These are phyloP conservation scores for Speoplatyrhinus poulsoni DNA, from an alignment of 2,113 vertebrate species.

Conservation along the genomic window DNA sequence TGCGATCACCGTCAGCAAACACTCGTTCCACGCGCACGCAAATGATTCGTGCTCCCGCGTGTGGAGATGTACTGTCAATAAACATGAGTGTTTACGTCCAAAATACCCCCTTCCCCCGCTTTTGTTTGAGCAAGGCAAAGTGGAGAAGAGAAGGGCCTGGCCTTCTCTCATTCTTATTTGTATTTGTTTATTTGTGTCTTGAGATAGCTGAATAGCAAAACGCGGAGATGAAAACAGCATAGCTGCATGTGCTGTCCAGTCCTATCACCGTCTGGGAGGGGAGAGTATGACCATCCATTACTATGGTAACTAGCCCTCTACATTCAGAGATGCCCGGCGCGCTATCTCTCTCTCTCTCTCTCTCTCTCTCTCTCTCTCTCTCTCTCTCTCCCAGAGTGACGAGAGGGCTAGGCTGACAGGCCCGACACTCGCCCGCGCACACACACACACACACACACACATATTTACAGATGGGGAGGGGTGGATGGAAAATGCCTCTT, in stretches of 20 bases:
- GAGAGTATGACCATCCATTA: conserved; percentile 72
- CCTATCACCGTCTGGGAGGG: conserved; percentile 64
- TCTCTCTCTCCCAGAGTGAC: conserved; percentile 64
- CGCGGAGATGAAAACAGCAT: conserved; percentile 68
- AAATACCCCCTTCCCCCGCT: conserved; percentile 21
- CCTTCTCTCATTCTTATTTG: conserved; percentile 13
- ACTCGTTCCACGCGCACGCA: conserved; percentile 63
- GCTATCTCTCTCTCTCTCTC: not conserved
- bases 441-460: conserved; percentile 26
- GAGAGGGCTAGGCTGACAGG: conserved; percentile 73
- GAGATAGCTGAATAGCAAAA: conserved; percentile 66
- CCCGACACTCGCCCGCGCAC: conserved; percentile 22
- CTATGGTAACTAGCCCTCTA: conserved; percentile 78
- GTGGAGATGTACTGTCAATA: too few species aligned
- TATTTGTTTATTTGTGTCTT: conserved; percentile 53
- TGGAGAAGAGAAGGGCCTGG: conserved; percentile 37
- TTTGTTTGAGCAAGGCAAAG: conserved; percentile 49
- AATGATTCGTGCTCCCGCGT: conserved; percentile 55
- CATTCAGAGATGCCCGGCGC: conserved; percentile 67
- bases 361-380: conserved; percentile 43
- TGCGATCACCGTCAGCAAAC: conserved; percentile 56
- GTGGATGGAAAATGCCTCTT: conserved; percentile 33
- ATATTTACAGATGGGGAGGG: conserved; percentile 20
- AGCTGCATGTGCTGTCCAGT: conserved; percentile 70
- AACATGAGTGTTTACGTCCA: too few species aligned